Evolutionary conservation across 2,113 vertebrate species (phyloP), one percentile per base, ranked within the genome.

Genomic region (Ptilorrhoa leucosticta): DNA sequence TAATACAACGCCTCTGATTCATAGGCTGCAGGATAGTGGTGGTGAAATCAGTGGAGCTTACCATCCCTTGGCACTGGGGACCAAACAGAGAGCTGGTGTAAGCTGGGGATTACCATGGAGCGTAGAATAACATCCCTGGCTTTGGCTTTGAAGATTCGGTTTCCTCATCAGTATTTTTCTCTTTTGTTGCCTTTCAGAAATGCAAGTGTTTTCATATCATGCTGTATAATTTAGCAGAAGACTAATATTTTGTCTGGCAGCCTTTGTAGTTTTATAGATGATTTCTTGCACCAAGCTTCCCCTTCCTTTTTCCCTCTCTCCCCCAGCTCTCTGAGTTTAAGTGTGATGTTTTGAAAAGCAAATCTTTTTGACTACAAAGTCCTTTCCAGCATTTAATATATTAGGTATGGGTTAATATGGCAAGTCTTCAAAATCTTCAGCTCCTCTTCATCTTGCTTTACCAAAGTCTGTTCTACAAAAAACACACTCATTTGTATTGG

Each of bases 221-320:
- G 53, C 42, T 24, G 51, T 66, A 88, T 87, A 90, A 95, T 54
- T 94, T 76, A 96, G 88, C 58, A 94, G 87, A 94, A 95, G 73
- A 95, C 90, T 88, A 97, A 89, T 90, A 94, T 95, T 97, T 96
- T 91, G 64, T 70, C 40, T 94, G 83, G 72, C 91, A 93, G 64
- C 19, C 53, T 96, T 84, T 80, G 54, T 75, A 87, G 48, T 54
- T 91, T 90, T 83, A 90, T 31, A 94, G 92, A 92, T 90, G 70
- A 95, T 94, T 77, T 97, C 95, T 89, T 61, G 80, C 87, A 83
- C 44, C 21, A 66, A 45, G 19, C 18, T 90, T 80, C 73, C 64
- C 75, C 68, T 96, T 73, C 45, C 75, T 89, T 95, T 80, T 81
- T 72, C n/a, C 30, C 31, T 63, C 33, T 76, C 66, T 80, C 63